phyloP scores from a whole-genome alignment of 2,113 vertebrate genomes.

The Plecturocebus donacophilus region DNA sequence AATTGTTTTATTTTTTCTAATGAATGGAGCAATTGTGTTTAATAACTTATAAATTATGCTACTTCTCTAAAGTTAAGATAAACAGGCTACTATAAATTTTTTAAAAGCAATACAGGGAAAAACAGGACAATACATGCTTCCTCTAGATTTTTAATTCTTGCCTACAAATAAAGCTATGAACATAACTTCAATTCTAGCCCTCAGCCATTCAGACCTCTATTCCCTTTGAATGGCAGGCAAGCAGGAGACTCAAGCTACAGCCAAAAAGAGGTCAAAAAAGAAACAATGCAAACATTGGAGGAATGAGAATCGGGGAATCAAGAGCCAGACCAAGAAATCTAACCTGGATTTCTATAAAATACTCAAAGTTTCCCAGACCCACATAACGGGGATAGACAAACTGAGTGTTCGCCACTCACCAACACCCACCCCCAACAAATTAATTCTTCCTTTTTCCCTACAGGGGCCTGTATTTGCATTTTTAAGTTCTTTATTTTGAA shows the following conservation, averaged over 20 bases:
- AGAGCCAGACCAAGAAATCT: neutral
- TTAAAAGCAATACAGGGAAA: conserved; percentile 4
- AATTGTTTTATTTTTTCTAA: neutral
- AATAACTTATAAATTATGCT: neutral
- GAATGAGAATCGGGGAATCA: neutral
- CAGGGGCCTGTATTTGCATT: neutral
- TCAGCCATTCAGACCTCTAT: neutral
- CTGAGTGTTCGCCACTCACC: neutral
- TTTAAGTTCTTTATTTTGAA: neutral
- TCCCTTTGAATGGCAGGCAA: neutral
- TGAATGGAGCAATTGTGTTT: neutral
- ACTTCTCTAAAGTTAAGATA: neutral
- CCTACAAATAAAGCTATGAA: neutral
- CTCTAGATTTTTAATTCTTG: neutral
- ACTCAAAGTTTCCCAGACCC: neutral
- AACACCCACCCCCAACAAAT: neutral
- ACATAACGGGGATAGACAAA: neutral
- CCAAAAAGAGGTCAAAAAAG: neutral
- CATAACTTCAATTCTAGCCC: neutral
- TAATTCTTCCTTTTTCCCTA: neutral
- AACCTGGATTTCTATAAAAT: neutral
- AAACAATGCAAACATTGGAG: neutral
- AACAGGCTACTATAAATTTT: neutral
- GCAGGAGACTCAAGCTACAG: neutral
- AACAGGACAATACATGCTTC: neutral